Evolutionary conservation across 2,888 invertebrate species (phyloP).

Genomic region (Cephonodes hylas): DNA sequence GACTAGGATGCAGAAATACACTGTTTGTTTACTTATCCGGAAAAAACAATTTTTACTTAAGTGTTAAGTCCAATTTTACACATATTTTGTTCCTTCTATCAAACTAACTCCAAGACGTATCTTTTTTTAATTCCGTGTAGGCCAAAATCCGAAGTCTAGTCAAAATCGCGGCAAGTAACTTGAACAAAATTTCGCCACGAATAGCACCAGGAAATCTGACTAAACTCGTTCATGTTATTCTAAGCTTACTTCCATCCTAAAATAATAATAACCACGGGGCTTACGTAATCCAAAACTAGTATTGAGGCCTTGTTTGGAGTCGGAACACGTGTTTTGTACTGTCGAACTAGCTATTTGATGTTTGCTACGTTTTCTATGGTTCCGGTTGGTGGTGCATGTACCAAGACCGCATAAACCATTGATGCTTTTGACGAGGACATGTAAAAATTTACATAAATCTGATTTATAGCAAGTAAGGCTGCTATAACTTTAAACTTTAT

Average conservation of each 20-base stretch:
- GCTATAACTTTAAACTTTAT: too few species aligned
- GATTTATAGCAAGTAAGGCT: too few species aligned
- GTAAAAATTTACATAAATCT: too few species aligned
- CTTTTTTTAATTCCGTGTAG: too few species aligned
- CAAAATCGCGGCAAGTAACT: too few species aligned
- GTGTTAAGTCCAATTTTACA: too few species aligned
- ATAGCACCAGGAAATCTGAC: neutral
- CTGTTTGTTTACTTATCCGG: too few species aligned
- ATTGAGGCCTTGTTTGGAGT: constrained; percentile 24
- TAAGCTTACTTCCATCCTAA: neutral
- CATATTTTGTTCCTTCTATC: too few species aligned
- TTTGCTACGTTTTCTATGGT: neutral
- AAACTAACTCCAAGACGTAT: too few species aligned
- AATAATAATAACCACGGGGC: constrained; percentile 22
- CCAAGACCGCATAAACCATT: neutral
- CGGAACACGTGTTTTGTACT: constrained; percentile 22
- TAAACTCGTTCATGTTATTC: neutral
- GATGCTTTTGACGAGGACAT: neutral
- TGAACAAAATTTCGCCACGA: neutral
- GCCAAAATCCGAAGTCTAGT: neutral
- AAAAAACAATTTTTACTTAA: too few species aligned
- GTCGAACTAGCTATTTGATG: constrained; percentile 9
- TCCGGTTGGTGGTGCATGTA: neutral
- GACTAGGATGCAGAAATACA: too few species aligned
- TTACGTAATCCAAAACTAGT: constrained; percentile 34